Evolutionary conservation across 2,888 invertebrate genomes (phyloP).

Genomic region (Kryphioiulus occultus): DNA sequence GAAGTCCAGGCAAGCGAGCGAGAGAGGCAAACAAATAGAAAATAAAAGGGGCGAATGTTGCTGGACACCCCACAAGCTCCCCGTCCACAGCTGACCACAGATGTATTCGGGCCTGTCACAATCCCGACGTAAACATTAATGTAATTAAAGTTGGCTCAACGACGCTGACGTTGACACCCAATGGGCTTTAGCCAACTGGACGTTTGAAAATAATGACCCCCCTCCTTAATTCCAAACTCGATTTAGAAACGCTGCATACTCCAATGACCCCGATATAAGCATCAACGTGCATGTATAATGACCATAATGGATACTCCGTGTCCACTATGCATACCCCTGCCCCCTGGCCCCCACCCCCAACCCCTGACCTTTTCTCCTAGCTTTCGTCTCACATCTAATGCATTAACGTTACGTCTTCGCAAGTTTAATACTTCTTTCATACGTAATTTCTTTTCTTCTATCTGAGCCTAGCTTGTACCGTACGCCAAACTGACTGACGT

Average conservation of each 20-base stretch:
- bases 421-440: too few relatives aligned
- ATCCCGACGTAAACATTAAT: conserved; percentile 37
- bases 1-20: conserved; percentile 44
- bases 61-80: conserved; percentile 6
- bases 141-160: conserved; percentile 45
- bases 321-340: not conserved
- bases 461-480: too few relatives aligned
- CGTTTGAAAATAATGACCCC: not conserved
- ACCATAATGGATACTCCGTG: not conserved
- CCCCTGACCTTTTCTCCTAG: too few relatives aligned
- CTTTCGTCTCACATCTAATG: too few relatives aligned
- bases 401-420: too few relatives aligned
- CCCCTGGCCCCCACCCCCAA: too few relatives aligned
- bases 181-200: conserved; percentile 41
- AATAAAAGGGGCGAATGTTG: not conserved
- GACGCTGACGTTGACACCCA: conserved; percentile 20
- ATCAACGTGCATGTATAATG: conserved; percentile 1
- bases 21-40: conserved; percentile 20
- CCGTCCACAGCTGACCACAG: not conserved
- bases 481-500: too few relatives aligned
- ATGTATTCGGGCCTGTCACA: conserved; percentile 35
- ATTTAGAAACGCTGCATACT: conserved; percentile 41
- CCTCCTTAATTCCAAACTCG: conserved; percentile 20
- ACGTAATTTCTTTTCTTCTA: too few relatives aligned
- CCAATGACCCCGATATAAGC: conserved; percentile 40